Base-by-base conservation (phyloP, 2,113 vertebrate species). In the Istiophorus platypterus region DNA sequence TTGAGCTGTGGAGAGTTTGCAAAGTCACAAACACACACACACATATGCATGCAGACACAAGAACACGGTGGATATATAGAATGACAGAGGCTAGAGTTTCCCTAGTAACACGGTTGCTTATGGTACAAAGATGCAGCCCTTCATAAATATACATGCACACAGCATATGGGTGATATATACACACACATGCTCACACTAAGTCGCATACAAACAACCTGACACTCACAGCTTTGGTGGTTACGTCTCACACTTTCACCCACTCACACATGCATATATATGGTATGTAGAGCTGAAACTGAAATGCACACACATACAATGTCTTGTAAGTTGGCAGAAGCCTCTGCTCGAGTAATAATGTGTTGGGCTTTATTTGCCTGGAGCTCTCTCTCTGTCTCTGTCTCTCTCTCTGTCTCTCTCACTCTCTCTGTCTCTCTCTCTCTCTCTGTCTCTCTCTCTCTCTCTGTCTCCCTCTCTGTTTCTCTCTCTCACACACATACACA, bases 71-170 rank as follows among this genome's bases (percentile, higher is more conserved):
- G 31, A 77, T 82, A 58, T 52, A 61, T 57, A 63, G 66, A 61
- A 29, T n/a, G 13, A 76, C 61, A 49, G 59, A 27, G 76, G 81
- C 80, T 88, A 27, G 71, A 81, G 91, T 93, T 92, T 86, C 91
- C 92, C 68, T 93, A 86, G 91, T 88, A 92, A 90, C 77, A 54
- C 66, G 54, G 67, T 65, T 27, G 31, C 76, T 72, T 59, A 82
- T 77, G 59, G 72, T 73, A 13, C 72, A 69, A 66, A 88, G 84
- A 85, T 67, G 42, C 54, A 71, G 76, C 81, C 71, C 57, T 65
- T 77, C 47, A 70, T 88, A 54, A 81, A 85, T 77, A 85, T 47
- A 78, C 68, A 78, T 86, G 45, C 63, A 77, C 2, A 27, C 76
- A 65, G 45, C 86, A 82, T 85, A 86, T 78, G 84, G 80, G 31